Evolutionary conservation across 92 coral and sea anemone species (phyloP), one percentile per base, ranked within the genome.

Genomic region (Paramuricea clavata): DNA sequence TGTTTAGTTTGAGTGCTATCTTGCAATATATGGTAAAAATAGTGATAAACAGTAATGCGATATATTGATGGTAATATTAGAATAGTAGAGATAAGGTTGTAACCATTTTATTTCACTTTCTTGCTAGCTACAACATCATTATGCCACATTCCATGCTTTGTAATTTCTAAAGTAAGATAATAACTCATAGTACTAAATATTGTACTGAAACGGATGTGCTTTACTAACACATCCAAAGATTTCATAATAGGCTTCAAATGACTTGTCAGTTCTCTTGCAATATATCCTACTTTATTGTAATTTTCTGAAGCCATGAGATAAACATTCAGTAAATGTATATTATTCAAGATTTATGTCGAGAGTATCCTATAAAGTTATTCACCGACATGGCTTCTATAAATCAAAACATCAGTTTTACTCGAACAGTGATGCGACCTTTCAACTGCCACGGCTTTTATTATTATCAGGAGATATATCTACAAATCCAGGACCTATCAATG

Each of bases 231-330:
- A 44, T 71, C 15, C 35, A 91, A 77, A 27, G 62, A 77, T 2
- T 65, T 27, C 25, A 83, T 34, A 34, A 41, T 4, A 5, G 93
- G 69, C 27, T 85, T 74, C 3, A 91, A 67, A 88, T 84, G 81
- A 2, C 42, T 15, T 6, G 90, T 92, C 12, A 92, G 34, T 78
- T 86, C 92, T 5, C 73, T 64, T 0, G 88, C 85, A 33, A 89
- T 64, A 61, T 92, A 92, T 3, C 92, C 90, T 13, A 92, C 90
- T 67, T 79, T 81, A n/a, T n/a, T n/a, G n/a, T n/a, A n/a, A n/a
- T n/a, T 49, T 3, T 70, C 52, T 0, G 83, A 34, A 4, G 91
- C 62, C 81, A 69, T 72, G 9, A 88, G 17, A 12, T 68, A 47
- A 1, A 91, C 94, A 17, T n/a, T n/a, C n/a, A n/a, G n/a, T n/a